Conservation (phyloP, 2,888 invertebrate species). For the Dolichomitus sp. region DNA sequence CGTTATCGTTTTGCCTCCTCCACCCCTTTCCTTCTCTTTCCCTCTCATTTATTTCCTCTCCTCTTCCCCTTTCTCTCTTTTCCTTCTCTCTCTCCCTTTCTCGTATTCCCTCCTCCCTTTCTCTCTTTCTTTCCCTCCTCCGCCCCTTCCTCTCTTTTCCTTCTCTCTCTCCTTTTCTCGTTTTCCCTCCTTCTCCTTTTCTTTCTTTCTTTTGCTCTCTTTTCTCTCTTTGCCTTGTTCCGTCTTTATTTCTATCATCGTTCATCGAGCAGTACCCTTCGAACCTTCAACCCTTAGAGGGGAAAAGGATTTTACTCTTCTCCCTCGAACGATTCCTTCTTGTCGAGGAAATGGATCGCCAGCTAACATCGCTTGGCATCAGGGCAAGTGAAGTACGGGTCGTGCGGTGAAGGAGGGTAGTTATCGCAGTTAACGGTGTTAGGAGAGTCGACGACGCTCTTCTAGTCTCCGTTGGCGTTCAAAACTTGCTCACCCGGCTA, state of each 20-base stretch:
- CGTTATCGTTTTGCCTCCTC: too few relatives aligned
- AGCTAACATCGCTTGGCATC: constrained; percentile 17
- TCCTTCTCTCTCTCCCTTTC: background rate
- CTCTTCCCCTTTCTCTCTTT: too few relatives aligned
- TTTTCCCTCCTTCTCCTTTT: too few relatives aligned
- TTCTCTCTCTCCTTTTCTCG: too few relatives aligned
- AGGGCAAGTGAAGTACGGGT: background rate
- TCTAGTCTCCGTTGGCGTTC: background rate
- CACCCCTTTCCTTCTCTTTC: too few relatives aligned
- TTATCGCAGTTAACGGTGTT: constrained; percentile 50
- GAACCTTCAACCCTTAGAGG: background rate
- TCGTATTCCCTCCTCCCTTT: background rate
- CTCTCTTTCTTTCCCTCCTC: background rate
- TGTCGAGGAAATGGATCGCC: constrained; percentile 8
- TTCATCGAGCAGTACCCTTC: background rate
- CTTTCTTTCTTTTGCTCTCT: background rate
- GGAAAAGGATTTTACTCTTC: constrained; percentile 5
- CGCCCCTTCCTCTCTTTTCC: background rate
- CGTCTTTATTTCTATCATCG: background rate
- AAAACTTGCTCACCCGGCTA: background rate
- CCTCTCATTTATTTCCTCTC: too few relatives aligned
- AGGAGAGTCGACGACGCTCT: constrained; percentile 1
- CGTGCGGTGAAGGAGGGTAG: constrained; percentile 24
- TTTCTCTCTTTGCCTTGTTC: background rate
- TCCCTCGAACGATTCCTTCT: background rate